Evolutionary conservation across 2,888 invertebrate genomes (phyloP), one percentile per base, ranked within the genome.

Genomic region (Acleris literana): DNA sequence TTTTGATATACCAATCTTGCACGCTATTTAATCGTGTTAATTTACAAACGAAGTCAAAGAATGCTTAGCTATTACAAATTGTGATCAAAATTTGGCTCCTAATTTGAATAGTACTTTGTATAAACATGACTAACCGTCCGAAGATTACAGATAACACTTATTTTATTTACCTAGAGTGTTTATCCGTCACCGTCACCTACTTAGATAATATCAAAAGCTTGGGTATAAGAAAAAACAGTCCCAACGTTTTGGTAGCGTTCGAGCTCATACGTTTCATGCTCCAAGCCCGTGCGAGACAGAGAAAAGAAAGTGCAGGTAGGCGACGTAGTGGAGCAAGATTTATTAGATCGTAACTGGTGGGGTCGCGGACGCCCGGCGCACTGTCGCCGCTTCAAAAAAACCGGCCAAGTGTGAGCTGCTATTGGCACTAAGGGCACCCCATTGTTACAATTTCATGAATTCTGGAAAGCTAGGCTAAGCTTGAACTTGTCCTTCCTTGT

Each of bases 281-380:
- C 73, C 73, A 74, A 43, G 76, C 79, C 76, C 77, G 83, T 85
- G 88, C 82, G 85, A 78, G 90, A 88, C 87, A 88, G 87, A 87
- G 90, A 90, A 86, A 90, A 89, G 90, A 90, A 88, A 90, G 88
- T 88, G 88, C 89, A 91, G 90, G 90, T 89, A 79, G 77, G 82
- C 82, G 76, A 78, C 79, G 77, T 76, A 79, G 75, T 74, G 77
- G 77, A 76, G 82, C 82, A 79, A 87, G 90, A 90, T 91, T 90
- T 91, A 91, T 90, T 91, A 88, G 91, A 89, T 88, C 90, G 90
- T 91, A 90, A 90, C 88, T 82, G 81, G 82, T 78, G 86, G 86
- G 88, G 88, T 85, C 87, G 86, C 79, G 84, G 77, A 77, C 83
- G 83, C 83, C 79, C 82, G 81, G 77, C 78, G 70, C 71, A 75